Conservation (phyloP, 2,888 invertebrate species). For the Tinea semifulvella region DNA sequence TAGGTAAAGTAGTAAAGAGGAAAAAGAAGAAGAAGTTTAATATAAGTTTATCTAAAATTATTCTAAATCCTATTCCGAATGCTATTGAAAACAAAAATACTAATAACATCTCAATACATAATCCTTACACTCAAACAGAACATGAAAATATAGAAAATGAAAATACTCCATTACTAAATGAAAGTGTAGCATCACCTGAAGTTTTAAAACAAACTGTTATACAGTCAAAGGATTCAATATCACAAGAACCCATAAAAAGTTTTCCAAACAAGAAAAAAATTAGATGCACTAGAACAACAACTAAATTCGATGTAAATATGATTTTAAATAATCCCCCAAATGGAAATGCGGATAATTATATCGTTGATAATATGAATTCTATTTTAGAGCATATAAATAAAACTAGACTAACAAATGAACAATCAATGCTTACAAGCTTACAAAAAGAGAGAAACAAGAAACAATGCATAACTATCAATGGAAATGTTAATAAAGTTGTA, state of each 20-base stretch:
- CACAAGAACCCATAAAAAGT: neutral
- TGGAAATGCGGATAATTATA: slow-evolving; percentile 15
- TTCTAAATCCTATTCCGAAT: slow-evolving; percentile 12
- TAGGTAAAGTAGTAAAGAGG: slow-evolving; percentile 41
- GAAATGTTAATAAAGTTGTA: neutral
- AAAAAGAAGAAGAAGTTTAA: slow-evolving; percentile 23
- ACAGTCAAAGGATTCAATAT: neutral
- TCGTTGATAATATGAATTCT: neutral
- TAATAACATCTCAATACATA: neutral
- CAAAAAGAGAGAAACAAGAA: slow-evolving; percentile 13
- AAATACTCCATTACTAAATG: too few species aligned
- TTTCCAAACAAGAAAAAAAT: slow-evolving; percentile 3
- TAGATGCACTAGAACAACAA: slow-evolving; percentile 3
- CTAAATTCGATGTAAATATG: neutral
- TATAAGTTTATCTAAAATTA: slow-evolving; percentile 16
- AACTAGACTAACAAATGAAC: slow-evolving; percentile 14
- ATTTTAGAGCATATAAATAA: slow-evolving; percentile 5
- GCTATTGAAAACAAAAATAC: neutral
- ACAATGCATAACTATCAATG: neutral
- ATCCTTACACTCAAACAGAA: too few species aligned
- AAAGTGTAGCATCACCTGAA: too few species aligned
- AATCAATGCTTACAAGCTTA: slow-evolving; percentile 14
- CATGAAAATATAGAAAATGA: neutral
- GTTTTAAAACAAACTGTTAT: neutral
- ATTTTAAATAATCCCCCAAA: slow-evolving; percentile 10